phyloP scores from a whole-genome alignment of 2,797 vertebrate species.

The Pipistrellus pygmaeus region DNA sequence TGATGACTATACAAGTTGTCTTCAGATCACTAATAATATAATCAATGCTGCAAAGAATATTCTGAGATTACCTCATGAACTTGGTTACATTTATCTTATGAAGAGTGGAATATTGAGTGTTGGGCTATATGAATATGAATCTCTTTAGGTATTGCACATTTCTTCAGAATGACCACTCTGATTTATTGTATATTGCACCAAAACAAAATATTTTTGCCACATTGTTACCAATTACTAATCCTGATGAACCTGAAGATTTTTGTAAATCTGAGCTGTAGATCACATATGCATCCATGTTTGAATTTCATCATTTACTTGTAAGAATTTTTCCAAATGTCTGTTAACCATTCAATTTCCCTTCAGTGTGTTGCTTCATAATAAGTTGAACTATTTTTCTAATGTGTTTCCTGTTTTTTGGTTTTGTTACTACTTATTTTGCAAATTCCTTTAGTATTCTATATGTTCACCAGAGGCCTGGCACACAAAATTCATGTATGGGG shows the following conservation, averaged over 20 bases:
- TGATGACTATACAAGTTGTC: neutral
- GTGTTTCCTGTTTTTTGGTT: neutral
- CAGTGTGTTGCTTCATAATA: neutral
- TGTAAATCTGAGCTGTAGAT: neutral
- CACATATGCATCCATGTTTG: neutral
- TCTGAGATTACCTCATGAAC: neutral
- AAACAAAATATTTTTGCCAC: conserved; percentile 5
- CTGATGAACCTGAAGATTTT: neutral
- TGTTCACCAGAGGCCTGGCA: neutral
- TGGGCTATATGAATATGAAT: neutral
- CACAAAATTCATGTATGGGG: too few species aligned
- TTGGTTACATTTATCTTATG: neutral
- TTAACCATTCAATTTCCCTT: neutral
- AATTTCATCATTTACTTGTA: neutral
- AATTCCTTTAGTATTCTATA: neutral
- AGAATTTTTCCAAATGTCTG: neutral
- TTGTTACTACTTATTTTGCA: neutral
- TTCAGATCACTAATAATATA: neutral
- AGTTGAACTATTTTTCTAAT: conserved; percentile 6
- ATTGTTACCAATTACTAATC: conserved; percentile 38
- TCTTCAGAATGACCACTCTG: neutral
- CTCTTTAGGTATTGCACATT: neutral
- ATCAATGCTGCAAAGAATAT: neutral
- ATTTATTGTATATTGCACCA: neutral
- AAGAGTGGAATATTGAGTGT: neutral